These are phyloP conservation scores for Thymallus thymallus DNA, from an alignment of 2,113 vertebrate species.

Conservation along the genomic window DNA sequence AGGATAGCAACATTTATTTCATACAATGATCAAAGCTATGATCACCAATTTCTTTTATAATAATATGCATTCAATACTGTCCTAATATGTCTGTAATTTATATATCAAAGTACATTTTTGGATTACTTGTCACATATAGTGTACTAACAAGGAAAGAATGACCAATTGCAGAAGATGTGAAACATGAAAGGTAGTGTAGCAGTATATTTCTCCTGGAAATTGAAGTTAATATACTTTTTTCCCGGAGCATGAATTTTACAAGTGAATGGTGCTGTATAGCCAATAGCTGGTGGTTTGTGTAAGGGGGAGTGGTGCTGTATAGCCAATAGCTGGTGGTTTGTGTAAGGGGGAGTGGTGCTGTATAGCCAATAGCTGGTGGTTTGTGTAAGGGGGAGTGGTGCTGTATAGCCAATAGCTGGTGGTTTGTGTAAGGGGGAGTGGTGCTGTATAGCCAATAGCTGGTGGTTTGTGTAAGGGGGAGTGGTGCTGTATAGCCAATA, in stretches of 20 bases:
- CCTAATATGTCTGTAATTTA: not conserved
- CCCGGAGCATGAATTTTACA: not conserved
- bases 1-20: not conserved
- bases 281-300: not conserved
- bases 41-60: not conserved
- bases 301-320: too few relatives aligned
- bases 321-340: not conserved
- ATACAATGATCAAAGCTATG: slow-evolving; percentile 5
- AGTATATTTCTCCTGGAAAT: not conserved
- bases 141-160: not conserved
- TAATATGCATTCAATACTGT: too few relatives aligned
- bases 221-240: not conserved
- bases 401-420: not conserved
- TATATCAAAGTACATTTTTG: not conserved
- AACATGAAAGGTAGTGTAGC: not conserved
- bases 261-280: not conserved
- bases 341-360: not conserved
- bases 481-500: not conserved
- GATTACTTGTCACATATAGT: not conserved
- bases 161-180: not conserved
- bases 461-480: not conserved
- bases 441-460: not conserved
- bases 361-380: not conserved
- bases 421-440: not conserved
- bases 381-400: not conserved